A percentile compares a stretch with the other conserved stretches of the same genome.
Evolutionary conservation across 1,140 invertebrate species (phyloP).

Genomic region (Camponotus pennsylvanicus): DNA sequence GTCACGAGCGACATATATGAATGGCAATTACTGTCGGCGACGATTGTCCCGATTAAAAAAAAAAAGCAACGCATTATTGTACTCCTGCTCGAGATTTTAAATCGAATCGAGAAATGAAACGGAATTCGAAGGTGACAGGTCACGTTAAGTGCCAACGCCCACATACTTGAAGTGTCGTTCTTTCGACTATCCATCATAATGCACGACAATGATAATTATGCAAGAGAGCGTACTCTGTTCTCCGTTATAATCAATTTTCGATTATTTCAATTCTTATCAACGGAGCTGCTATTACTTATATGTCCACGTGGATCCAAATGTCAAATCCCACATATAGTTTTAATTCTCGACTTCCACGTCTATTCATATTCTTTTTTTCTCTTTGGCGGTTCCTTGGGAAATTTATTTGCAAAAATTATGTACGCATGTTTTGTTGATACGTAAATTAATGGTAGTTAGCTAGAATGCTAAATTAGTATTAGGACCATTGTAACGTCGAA

Average conservation of each 20-base stretch:
- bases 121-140: slow-evolving; percentile 72
- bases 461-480: slow-evolving; percentile 14
- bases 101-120: slow-evolving; percentile 11
- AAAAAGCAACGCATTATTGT: slow-evolving; percentile 9
- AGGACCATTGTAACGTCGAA: slow-evolving; percentile 64
- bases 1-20: not conserved
- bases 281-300: too few species aligned
- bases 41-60: not conserved
- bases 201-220: slow-evolving; percentile 67
- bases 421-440: not conserved
- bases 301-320: not conserved
- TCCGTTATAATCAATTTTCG: slow-evolving; percentile 25
- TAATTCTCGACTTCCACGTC: not conserved
- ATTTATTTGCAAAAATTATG: not conserved
- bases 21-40: not conserved
- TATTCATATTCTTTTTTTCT: not conserved
- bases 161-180: slow-evolving; percentile 70
- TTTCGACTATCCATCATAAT: slow-evolving; percentile 67
- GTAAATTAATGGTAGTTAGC: not conserved
- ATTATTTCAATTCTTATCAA: not conserved
- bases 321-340: not conserved
- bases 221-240: slow-evolving; percentile 40
- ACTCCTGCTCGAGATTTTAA: slow-evolving; percentile 18
- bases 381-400: not conserved
- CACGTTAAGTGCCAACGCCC: slow-evolving; percentile 69